A percentile compares a stretch with the other conserved stretches of the same genome.
Conservation (phyloP, 2,888 invertebrate genomes). For the Perizoma affinitatum region DNA sequence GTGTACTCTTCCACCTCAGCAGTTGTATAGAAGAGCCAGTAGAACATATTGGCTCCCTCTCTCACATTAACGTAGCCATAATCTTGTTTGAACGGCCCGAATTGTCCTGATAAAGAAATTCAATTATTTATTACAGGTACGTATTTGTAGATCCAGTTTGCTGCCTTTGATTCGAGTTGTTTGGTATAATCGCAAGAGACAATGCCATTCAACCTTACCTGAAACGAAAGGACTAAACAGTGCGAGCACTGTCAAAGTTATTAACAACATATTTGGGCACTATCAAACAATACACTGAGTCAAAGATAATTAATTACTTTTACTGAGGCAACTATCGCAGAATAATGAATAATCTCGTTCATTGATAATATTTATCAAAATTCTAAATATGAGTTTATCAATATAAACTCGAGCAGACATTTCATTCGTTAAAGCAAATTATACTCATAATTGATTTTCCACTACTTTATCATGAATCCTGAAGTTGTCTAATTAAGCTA, state of each 20-base stretch:
- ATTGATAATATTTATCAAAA: constrained; percentile 19
- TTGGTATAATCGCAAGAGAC: too few species aligned
- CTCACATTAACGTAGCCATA: constrained; percentile 90
- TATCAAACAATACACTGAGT: constrained; percentile 7
- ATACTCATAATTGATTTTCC: too few species aligned
- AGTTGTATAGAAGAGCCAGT: constrained; percentile 93
- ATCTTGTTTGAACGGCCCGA: constrained; percentile 87
- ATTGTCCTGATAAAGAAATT: constrained; percentile 54
- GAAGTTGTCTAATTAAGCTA: too few species aligned
- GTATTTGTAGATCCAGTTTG: too few species aligned
- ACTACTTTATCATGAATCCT: too few species aligned
- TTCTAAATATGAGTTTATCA: constrained; percentile 18
- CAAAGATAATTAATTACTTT: too few species aligned
- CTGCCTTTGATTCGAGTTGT: too few species aligned
- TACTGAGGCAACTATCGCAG: constrained; percentile 3
- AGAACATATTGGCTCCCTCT: constrained; percentile 91
- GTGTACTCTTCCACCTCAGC: constrained; percentile 84
- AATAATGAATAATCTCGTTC: constrained; percentile 13
- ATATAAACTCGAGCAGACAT: not conserved
- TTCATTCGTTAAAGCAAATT: too few species aligned
- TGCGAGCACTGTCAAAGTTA: constrained; percentile 11
- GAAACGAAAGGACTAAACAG: constrained; percentile 13
- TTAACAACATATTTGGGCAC: constrained; percentile 19
- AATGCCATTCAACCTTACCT: constrained; percentile 11
- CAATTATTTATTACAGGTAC: too few species aligned